Evolutionary conservation across 2,888 invertebrate genomes (phyloP), one percentile per base, ranked within the genome.

Genomic region (Dione juno): DNA sequence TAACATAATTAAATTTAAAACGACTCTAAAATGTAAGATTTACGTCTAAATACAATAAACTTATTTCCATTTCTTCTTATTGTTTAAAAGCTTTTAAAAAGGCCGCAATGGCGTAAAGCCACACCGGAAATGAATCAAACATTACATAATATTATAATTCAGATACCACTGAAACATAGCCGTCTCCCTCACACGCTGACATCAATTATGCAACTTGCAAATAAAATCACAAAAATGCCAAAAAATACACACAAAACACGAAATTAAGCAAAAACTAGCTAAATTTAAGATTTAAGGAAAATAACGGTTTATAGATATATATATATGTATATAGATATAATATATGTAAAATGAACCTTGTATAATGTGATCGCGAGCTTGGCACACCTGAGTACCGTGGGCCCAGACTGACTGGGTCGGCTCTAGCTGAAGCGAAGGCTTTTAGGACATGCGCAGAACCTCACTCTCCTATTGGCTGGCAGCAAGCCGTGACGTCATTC

Each of bases 351-450:
- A 37, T 86, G 87, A 81, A 92, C 92, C 92, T 92, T 88, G 78
- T 67, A 77, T 81, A 81, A 77, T 77, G 83, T 79, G 78, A 86
- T 82, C 84, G 84, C 82, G 86, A 84, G 88, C 89, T 89, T 85
- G 83, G 89, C 90, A 88, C 92, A 91, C 92, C 91, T 89, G 91
- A 85, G 84, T 82, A 81, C 87, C 85, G 88, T 88, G 88, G 85
- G 86, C 88, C 90, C 91, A 84, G 89, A 92, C 91, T 92, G 92
- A 81, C 81, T 77, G 77, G 82, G 80, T 77, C 78, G 79, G 78
- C 81, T 77, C 80, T 76, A 81, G 82, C 83, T 82, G 82, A 40
- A 79, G 81, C 79, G 81, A 81, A 85, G 84, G 82, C 87, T 86
- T 77, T 74, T 69, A 68, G 79, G 87, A 80, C 90, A 90, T 92